Evolutionary conservation across 2,888 invertebrate genomes (phyloP).

Genomic region (Lydus trimaculatus): DNA sequence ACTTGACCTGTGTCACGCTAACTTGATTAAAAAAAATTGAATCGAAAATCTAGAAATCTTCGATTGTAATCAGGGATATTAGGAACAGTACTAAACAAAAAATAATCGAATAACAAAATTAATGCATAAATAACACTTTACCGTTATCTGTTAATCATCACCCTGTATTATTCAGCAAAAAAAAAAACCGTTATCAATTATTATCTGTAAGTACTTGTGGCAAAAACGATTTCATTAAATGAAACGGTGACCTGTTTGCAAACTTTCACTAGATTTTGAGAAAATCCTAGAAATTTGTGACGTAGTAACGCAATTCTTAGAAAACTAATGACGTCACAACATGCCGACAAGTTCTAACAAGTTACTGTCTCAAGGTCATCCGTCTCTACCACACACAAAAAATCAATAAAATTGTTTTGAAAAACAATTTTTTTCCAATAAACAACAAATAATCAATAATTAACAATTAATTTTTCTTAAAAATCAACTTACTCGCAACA

Average conservation of each 20-base stretch:
- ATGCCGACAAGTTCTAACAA: constrained; percentile 24
- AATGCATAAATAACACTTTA: too few species aligned
- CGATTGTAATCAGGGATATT: too few species aligned
- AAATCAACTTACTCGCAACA: not conserved
- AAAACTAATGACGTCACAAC: constrained; percentile 26
- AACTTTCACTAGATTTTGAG: not conserved
- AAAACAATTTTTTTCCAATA: too few species aligned
- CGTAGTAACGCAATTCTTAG: constrained; percentile 17
- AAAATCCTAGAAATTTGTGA: constrained; percentile 11
- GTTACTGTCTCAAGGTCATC: constrained; percentile 22
- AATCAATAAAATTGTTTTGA: constrained; percentile 22
- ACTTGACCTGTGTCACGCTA: too few species aligned
- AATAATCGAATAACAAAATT: too few species aligned
- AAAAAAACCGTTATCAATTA: not conserved
- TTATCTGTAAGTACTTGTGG: too few species aligned
- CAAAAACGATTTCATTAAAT: not conserved
- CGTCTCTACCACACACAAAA: constrained; percentile 7
- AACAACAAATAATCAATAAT: not conserved
- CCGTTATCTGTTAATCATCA: not conserved
- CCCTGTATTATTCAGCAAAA: not conserved
- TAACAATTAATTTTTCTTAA: not conserved
- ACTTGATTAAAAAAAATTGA: too few species aligned
- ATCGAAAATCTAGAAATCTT: too few species aligned
- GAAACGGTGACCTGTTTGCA: not conserved
- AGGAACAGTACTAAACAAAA: too few species aligned